Conservation (phyloP, 2,797 vertebrate genomes). For the Sebastolobus altivelis region DNA sequence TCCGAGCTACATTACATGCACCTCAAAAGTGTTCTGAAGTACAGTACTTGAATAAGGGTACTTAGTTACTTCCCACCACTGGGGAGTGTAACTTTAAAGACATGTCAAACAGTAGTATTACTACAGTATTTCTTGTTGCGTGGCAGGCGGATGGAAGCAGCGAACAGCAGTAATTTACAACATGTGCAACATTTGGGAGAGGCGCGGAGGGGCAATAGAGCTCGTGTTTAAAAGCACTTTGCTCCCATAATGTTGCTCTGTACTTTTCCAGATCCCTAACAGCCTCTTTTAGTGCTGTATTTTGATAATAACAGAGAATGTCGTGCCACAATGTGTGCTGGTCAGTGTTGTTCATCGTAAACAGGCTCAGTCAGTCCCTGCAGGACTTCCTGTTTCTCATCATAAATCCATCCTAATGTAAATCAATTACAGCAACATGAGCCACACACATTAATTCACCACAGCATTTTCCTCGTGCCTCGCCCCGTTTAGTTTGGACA, state of each 20-base stretch:
- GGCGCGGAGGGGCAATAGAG: not conserved
- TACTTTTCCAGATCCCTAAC: not conserved
- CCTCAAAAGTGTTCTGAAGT: not conserved
- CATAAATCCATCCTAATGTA: not conserved
- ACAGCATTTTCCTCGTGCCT: conserved; percentile 2
- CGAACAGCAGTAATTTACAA: not conserved
- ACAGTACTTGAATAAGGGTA: not conserved
- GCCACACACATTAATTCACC: not conserved
- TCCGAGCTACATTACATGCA: not conserved
- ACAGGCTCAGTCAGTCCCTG: not conserved
- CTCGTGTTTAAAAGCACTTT: not conserved
- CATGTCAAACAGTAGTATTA: not conserved
- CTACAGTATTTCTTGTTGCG: not conserved
- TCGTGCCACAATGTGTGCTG: not conserved
- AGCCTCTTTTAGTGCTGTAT: not conserved
- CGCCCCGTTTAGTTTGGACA: conserved; percentile 18
- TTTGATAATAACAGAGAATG: not conserved
- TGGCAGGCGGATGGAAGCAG: not conserved
- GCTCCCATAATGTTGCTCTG: not conserved
- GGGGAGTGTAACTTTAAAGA: not conserved
- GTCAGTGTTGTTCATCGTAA: not conserved
- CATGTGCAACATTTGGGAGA: not conserved
- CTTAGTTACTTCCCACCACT: not conserved
- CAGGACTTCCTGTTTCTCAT: not conserved
- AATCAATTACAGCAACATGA: conserved; percentile 42